phyloP scores from a whole-genome alignment of 2,888 invertebrate genomes.

The Nymphalis polychloros region DNA sequence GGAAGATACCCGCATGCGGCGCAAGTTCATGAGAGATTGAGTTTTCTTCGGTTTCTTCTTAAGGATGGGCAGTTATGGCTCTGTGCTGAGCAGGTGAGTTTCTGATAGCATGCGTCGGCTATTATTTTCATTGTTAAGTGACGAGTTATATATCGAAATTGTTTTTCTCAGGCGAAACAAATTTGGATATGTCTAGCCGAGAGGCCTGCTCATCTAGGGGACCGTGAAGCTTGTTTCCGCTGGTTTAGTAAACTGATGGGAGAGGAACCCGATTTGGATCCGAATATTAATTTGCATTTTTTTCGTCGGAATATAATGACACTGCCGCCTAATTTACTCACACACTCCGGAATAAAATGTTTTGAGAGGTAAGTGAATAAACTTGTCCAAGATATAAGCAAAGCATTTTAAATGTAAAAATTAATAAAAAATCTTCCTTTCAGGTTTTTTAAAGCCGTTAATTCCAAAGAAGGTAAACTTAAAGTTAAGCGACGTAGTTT shows the following conservation, averaged over 20 bases:
- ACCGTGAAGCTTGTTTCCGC: slow-evolving; percentile 97
- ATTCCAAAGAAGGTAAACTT: slow-evolving; percentile 96
- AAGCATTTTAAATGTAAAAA: not conserved
- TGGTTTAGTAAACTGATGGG: slow-evolving; percentile 99
- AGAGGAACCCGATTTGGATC: slow-evolving; percentile 97
- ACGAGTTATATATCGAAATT: not conserved
- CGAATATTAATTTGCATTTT: slow-evolving; percentile 96
- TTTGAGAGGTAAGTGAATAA: slow-evolving; percentile 80
- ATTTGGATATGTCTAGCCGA: slow-evolving; percentile 98
- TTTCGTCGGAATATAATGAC: slow-evolving; percentile 97
- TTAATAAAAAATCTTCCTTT: slow-evolving; percentile 15
- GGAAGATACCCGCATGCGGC: slow-evolving; percentile 94
- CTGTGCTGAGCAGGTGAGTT: slow-evolving; percentile 90
- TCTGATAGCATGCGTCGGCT: not conserved
- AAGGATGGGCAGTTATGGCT: slow-evolving; percentile 98
- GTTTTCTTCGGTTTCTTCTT: slow-evolving; percentile 94
- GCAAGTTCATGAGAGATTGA: slow-evolving; percentile 96
- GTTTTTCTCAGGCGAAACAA: slow-evolving; percentile 87
- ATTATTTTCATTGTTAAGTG: not conserved
- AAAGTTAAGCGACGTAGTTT: slow-evolving; percentile 92
- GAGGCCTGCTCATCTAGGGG: slow-evolving; percentile 93
- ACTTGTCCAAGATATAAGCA: not conserved
- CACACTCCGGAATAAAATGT: slow-evolving; percentile 97
- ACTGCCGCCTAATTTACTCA: slow-evolving; percentile 93
- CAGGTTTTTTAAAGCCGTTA: slow-evolving; percentile 96